Conservation (phyloP, 2,888 invertebrate genomes). For the Dryocosmus kuriphilus region DNA sequence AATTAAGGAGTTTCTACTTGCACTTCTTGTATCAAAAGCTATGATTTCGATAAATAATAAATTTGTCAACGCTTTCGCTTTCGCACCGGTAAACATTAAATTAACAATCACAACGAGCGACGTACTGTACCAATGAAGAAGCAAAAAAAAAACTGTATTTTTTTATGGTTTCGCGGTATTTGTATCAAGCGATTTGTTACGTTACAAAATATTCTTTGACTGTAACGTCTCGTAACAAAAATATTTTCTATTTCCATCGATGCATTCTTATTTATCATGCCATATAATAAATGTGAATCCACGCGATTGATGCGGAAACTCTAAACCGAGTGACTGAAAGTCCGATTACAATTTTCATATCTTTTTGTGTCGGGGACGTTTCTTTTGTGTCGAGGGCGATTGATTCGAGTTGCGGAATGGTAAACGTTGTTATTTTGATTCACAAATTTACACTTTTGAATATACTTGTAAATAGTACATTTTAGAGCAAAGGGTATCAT, state of each 20-base stretch:
- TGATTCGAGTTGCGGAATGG: conserved; percentile 37
- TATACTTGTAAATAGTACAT: conserved; percentile 36
- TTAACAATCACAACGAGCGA: neutral
- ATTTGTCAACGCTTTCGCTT: neutral
- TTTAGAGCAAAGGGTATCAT: conserved; percentile 34
- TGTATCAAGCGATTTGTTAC: neutral
- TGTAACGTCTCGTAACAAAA: conserved; percentile 1
- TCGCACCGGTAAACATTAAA: conserved; percentile 9
- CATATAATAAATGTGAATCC: conserved; percentile 32
- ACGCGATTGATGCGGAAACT: conserved; percentile 4
- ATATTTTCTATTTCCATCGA: neutral
- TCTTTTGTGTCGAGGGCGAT: conserved; percentile 25
- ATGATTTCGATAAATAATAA: neutral
- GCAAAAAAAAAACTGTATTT: neutral
- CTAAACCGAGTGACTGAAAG: conserved; percentile 6
- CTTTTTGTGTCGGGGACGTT: no score
- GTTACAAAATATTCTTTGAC: neutral
- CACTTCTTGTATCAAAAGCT: neutral
- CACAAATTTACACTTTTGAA: conserved; percentile 23
- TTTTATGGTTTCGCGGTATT: conserved; percentile 1
- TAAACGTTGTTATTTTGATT: conserved; percentile 39
- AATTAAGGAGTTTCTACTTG: neutral
- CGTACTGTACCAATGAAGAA: conserved; percentile 18
- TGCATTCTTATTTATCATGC: conserved; percentile 31
- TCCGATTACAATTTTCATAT: conserved; percentile 22